phyloP scores from a whole-genome alignment of 2,113 vertebrate species.

The Syngnathus scovelli region DNA sequence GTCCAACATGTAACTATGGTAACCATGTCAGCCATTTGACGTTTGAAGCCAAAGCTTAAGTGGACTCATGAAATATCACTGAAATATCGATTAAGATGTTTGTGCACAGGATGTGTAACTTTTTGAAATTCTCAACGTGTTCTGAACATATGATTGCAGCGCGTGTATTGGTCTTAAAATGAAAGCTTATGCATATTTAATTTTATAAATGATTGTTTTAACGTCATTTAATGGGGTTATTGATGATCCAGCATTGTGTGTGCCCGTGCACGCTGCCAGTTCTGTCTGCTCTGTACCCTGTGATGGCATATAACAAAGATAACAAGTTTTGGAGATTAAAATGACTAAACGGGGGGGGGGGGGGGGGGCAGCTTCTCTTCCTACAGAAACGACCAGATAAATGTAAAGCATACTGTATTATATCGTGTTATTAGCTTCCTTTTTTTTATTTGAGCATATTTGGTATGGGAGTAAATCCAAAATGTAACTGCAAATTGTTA shows the following conservation, averaged over 20 bases:
- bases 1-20: background rate
- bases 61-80: background rate
- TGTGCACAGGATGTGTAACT: background rate
- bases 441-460: too few relatives aligned
- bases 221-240: background rate
- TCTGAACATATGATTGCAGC: background rate
- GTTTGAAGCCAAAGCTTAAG: constrained; percentile 4
- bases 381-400: too few relatives aligned
- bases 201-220: background rate
- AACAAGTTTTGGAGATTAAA: background rate
- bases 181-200: constrained; percentile 4
- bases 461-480: too few relatives aligned
- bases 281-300: background rate
- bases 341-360: background rate
- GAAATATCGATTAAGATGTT: background rate
- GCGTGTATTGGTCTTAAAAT: background rate
- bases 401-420: too few relatives aligned
- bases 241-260: background rate
- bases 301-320: background rate
- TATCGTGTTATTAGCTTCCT: too few relatives aligned
- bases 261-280: background rate
- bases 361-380: too few relatives aligned
- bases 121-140: background rate
- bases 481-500: too few relatives aligned
- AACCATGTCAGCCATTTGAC: background rate